Conservation (phyloP, 1,140 invertebrate species). For the Palaemon carinicauda region DNA sequence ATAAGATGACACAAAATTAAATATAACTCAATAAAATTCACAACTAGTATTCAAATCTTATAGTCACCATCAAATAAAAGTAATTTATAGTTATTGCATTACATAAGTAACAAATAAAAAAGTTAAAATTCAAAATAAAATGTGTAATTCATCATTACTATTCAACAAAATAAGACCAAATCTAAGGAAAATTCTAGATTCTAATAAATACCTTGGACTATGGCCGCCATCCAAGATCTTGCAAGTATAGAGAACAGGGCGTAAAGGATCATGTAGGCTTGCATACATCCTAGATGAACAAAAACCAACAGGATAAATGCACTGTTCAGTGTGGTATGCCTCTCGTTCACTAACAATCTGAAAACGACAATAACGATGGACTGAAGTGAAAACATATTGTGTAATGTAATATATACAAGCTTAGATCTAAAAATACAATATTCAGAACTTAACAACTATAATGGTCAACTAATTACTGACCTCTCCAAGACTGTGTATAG, state of each 20-base stretch:
- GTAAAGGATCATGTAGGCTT: constrained; percentile 74
- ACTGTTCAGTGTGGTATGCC: constrained; percentile 76
- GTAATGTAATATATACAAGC: not conserved
- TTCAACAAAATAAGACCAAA: too few relatives aligned
- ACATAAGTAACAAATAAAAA: too few relatives aligned
- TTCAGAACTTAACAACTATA: not conserved
- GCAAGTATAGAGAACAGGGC: constrained; percentile 83
- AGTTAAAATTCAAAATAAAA: too few relatives aligned
- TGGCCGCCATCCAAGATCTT: constrained; percentile 79
- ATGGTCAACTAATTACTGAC: constrained; percentile 64
- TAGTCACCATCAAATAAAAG: too few relatives aligned
- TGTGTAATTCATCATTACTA: not conserved
- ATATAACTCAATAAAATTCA: not conserved
- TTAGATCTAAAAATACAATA: not conserved
- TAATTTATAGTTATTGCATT: too few relatives aligned
- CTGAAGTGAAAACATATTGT: not conserved
- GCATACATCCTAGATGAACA: constrained; percentile 81
- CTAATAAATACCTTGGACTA: constrained; percentile 71
- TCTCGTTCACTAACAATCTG: constrained; percentile 72
- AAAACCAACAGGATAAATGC: constrained; percentile 83
- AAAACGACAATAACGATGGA: constrained; percentile 20
- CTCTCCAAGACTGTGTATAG: constrained; percentile 81
- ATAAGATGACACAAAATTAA: constrained; percentile 36
- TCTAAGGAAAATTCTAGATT: too few relatives aligned
- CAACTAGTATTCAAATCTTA: too few relatives aligned